phyloP scores from a whole-genome alignment of 1,140 invertebrate genomes.

The Drosophila navojoa region DNA sequence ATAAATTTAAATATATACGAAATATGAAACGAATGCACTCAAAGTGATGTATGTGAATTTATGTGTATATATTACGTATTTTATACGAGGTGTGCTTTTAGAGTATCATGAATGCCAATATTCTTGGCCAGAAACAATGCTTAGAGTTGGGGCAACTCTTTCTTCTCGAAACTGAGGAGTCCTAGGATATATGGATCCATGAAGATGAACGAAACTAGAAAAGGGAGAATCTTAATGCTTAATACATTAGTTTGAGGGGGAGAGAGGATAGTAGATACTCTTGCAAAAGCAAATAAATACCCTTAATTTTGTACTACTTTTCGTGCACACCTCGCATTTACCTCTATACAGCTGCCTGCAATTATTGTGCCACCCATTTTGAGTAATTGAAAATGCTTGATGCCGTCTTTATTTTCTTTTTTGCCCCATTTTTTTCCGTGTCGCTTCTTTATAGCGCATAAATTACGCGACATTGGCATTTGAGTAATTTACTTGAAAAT shows the following conservation, averaged over 20 bases:
- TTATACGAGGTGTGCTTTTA: not conserved
- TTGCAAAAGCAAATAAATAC: too few relatives aligned
- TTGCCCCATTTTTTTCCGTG: not conserved
- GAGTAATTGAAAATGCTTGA: constrained; percentile 41
- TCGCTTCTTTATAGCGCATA: constrained; percentile 28
- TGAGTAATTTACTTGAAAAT: constrained; percentile 39
- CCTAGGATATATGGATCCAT: too few relatives aligned
- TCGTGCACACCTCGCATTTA: too few relatives aligned
- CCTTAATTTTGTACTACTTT: too few relatives aligned
- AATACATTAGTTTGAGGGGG: too few relatives aligned
- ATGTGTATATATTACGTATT: constrained; percentile 3
- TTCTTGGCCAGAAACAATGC: not conserved
- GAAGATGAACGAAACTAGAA: too few relatives aligned
- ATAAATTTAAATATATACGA: constrained; percentile 41
- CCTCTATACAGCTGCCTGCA: not conserved
- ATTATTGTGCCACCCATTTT: constrained; percentile 38
- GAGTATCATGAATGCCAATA: too few relatives aligned
- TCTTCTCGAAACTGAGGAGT: too few relatives aligned
- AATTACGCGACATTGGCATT: constrained; percentile 39
- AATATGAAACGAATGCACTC: constrained; percentile 13
- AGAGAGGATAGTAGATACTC: not conserved
- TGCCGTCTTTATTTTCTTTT: not conserved
- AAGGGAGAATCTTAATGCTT: too few relatives aligned
- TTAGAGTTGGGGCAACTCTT: too few relatives aligned
- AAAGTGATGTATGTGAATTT: constrained; percentile 12